These are phyloP conservation scores for Podarcis cretensis DNA, from an alignment of 2,113 vertebrate species.

Conservation along the genomic window DNA sequence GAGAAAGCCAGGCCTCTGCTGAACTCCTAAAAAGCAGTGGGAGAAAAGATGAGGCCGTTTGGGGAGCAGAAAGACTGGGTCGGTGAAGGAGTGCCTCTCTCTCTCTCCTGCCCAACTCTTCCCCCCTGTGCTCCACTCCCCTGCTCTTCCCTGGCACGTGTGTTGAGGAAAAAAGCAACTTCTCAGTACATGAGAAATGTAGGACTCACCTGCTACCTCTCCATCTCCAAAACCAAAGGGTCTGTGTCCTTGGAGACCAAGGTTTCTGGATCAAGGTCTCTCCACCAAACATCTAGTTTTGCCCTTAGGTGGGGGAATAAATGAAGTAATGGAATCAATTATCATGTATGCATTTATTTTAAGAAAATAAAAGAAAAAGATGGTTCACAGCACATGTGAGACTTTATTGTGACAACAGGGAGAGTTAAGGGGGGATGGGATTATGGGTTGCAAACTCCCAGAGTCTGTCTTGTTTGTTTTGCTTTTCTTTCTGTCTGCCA, in stretches of 20 bases:
- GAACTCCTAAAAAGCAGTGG: not conserved
- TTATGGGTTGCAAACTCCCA: constrained; percentile 43
- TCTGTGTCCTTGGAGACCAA: not conserved
- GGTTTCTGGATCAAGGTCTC: not conserved
- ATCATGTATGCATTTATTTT: not conserved
- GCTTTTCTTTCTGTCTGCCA: constrained; percentile 28
- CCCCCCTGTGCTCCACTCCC: not conserved
- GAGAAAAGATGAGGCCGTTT: not conserved
- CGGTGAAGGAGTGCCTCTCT: not conserved
- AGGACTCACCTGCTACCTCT: too few species aligned
- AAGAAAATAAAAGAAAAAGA: not conserved
- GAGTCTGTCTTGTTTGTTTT: constrained; percentile 34
- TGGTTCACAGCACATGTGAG: not conserved
- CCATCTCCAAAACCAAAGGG: not conserved
- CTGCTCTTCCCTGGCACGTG: not conserved
- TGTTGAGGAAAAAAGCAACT: not conserved
- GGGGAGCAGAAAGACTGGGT: not conserved
- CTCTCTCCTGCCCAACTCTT: not conserved
- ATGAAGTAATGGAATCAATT: not conserved
- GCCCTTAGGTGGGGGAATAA: not conserved
- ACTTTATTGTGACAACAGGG: not conserved
- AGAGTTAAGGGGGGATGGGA: not conserved
- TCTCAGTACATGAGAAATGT: too few species aligned
- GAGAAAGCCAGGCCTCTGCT: too few species aligned
- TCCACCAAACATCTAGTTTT: not conserved